Percentiles rank a stretch among this genome's conserved stretches.
These are phyloP conservation scores for Fragariocoptes setiger DNA, from an alignment of 1,140 invertebrate species.

Conservation along the genomic window DNA sequence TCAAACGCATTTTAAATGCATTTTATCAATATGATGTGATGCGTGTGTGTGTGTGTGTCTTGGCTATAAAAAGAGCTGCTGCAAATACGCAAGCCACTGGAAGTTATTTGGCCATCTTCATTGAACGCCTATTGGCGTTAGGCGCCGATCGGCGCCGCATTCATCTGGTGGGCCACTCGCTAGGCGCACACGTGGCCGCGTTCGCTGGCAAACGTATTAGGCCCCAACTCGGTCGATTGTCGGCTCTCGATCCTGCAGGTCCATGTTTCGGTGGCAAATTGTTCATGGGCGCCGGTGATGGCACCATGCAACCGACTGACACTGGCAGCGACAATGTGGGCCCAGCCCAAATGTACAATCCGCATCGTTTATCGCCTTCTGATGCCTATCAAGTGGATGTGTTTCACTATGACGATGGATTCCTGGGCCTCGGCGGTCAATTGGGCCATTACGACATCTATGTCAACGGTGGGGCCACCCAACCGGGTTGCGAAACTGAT, in stretches of 20 bases:
- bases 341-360: slow-evolving; percentile 29
- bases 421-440: slow-evolving; percentile 42
- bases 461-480: slow-evolving; percentile 52
- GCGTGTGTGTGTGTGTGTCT: no score
- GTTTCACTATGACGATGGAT: background rate
- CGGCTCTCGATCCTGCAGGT: slow-evolving; percentile 44
- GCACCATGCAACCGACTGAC: slow-evolving; percentile 54
- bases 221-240: slow-evolving; percentile 6
- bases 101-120: slow-evolving; percentile 14
- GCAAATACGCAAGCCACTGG: slow-evolving; percentile 17
- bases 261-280: slow-evolving; percentile 42
- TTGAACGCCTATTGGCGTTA: slow-evolving; percentile 8
- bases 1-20: no score
- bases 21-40: no score
- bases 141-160: background rate
- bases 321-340: slow-evolving; percentile 23
- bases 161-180: slow-evolving; percentile 2
- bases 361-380: slow-evolving; percentile 15
- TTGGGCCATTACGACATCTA: slow-evolving; percentile 58
- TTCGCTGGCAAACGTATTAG: slow-evolving; percentile 10
- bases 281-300: slow-evolving; percentile 33
- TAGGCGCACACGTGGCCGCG: background rate
- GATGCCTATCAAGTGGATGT: background rate
- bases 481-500: slow-evolving; percentile 42
- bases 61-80: no score